Evolutionary conservation across 2,888 invertebrate genomes (phyloP).

Genomic region (Acleris sparsana): DNA sequence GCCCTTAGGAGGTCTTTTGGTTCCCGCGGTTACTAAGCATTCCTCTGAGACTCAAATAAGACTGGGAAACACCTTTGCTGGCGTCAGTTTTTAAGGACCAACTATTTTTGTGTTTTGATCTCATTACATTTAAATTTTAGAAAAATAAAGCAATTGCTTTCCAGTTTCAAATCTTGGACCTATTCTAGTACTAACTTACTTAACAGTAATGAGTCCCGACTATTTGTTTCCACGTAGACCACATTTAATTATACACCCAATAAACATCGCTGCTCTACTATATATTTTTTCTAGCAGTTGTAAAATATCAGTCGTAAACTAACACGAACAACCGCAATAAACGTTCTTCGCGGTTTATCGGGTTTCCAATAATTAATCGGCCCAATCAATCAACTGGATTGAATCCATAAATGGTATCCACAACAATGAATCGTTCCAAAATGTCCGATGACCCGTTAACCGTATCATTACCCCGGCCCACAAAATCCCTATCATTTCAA

Average conservation of each 20-base stretch:
- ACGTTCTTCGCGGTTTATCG: constrained; percentile 32
- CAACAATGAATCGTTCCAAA: constrained; percentile 42
- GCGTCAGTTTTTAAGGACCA: too few species aligned
- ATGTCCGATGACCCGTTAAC: constrained; percentile 49
- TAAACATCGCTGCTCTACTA: constrained; percentile 13
- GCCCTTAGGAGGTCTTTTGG: constrained; percentile 30
- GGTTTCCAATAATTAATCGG: constrained; percentile 32
- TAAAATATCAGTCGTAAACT: constrained; percentile 30
- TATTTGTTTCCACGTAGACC: too few species aligned
- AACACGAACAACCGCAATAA: constrained; percentile 19
- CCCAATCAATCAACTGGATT: constrained; percentile 32
- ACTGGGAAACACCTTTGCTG: too few species aligned
- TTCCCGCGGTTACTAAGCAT: constrained; percentile 30
- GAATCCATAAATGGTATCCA: constrained; percentile 28
- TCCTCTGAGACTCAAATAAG: neutral
- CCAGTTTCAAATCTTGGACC: too few species aligned
- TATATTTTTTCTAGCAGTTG: constrained; percentile 16
- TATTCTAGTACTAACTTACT: too few species aligned
- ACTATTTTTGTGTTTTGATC: too few species aligned
- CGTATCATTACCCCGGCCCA: constrained; percentile 59
- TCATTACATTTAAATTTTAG: too few species aligned
- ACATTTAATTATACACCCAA: neutral
- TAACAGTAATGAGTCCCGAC: too few species aligned
- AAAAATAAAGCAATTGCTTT: too few species aligned
- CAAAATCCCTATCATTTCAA: constrained; percentile 60